phyloP scores from a whole-genome alignment of 35 echinoderm and acorn worm genomes.

The Ophiothrix spiculata region DNA sequence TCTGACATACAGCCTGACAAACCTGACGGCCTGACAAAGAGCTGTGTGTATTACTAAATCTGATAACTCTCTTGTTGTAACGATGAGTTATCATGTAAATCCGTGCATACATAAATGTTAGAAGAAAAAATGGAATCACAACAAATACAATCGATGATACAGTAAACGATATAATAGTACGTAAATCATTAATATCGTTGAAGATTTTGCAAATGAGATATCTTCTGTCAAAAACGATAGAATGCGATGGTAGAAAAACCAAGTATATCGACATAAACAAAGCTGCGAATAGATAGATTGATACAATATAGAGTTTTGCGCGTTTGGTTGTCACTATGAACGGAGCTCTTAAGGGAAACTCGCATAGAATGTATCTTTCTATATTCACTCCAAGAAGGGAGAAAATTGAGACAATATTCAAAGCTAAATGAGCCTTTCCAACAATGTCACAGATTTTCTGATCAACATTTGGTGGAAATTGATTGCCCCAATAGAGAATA shows the following conservation, averaged over 20 bases:
- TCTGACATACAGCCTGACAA: background rate
- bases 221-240: background rate
- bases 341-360: background rate
- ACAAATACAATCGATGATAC: background rate
- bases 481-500: background rate
- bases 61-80: background rate
- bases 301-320: background rate
- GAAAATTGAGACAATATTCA: too few species aligned
- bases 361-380: background rate
- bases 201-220: background rate
- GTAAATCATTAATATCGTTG: background rate
- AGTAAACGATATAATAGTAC: background rate
- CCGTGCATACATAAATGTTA: background rate
- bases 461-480: background rate
- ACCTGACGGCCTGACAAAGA: background rate
- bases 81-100: background rate
- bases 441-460: background rate
- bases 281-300: background rate
- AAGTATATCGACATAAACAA: background rate
- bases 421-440: background rate
- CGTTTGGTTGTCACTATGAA: background rate
- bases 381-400: background rate
- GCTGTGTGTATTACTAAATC: background rate
- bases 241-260: background rate
- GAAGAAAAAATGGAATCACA: background rate